Conservation (phyloP, 2,888 invertebrate genomes). For the Lithophane socia region DNA sequence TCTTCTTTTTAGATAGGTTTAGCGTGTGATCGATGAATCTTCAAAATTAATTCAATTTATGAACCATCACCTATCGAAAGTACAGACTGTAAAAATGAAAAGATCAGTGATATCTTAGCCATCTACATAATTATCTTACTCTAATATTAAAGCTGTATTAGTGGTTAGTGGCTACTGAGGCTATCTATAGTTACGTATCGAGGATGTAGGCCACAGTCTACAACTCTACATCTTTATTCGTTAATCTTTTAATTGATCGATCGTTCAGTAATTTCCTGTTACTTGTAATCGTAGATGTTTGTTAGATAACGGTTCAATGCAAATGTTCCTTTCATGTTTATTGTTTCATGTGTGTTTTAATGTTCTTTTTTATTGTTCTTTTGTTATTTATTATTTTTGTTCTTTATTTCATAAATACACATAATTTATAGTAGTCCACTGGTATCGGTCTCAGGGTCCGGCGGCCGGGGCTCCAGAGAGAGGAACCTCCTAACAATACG, state of each 20-base stretch:
- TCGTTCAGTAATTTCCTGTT: conserved; percentile 26
- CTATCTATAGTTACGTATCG: neutral
- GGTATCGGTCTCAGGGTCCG: too few relatives aligned
- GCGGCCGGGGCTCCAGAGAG: too few relatives aligned
- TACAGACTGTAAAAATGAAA: neutral
- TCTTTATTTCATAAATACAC: too few relatives aligned
- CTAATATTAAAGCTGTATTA: neutral
- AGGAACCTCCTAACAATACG: too few relatives aligned
- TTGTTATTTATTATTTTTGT: too few relatives aligned
- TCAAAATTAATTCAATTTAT: neutral
- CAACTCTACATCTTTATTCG: neutral
- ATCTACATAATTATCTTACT: neutral
- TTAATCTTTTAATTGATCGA: conserved; percentile 34
- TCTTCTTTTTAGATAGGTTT: neutral
- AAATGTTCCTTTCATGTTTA: neutral
- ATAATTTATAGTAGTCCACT: too few relatives aligned
- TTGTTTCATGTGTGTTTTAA: too few relatives aligned
- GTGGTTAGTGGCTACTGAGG: neutral
- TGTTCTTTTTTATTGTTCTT: too few relatives aligned
- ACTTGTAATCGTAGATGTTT: neutral
- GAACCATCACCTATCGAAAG: neutral
- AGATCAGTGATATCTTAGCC: neutral
- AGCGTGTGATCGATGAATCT: conserved; percentile 19
- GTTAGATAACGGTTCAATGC: neutral
- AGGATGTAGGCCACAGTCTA: neutral